Base-by-base conservation (phyloP, 2,888 invertebrate genomes). In the Byasa hedistus region DNA sequence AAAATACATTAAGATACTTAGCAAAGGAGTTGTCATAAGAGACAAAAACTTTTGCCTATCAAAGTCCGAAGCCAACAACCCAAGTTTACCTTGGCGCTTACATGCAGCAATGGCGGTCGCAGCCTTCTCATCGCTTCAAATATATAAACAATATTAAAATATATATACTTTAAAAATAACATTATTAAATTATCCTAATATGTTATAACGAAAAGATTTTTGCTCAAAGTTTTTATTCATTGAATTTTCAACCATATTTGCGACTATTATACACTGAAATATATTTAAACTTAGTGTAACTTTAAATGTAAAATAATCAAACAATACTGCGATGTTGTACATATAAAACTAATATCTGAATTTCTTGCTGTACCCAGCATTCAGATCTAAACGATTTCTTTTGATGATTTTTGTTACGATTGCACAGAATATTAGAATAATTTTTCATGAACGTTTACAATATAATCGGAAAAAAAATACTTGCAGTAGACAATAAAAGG, bases 31-130 rank as follows among this genome's bases (percentile, higher is more conserved):
- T 65, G 23, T 17, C 15, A 10, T 22, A 36, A 60, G 36, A 61
- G 61, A 48, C 65, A 65, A 36, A 61, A 57, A 57, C 57, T 57
- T 65, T 23, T 22, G 22, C 58, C 8, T 52, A 10, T 57, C 51
- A 51, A 17, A 22, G 32, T 15, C 3, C 24, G 52, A 61, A 57
- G 61, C 65, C 65, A 65, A 61, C 57, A 65, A 65, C 61, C 61
- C 65, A 57, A 52, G 36, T 54, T 60, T 27, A 61, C 56, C 61
- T 57, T 57, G 65, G 56, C 61, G 61, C 51, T 10, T 19, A 32
- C 32, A 32, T 23, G 21, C 2, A 61, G 55, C 55, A 55, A 24
- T 54, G 55, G 54, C 54, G 54, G 32, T 61, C 10, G 54, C 15
- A 54, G 22, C 32, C 61, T 61, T 51, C 48, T 19, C 19, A 44